Evolutionary conservation across 2,888 invertebrate genomes (phyloP), one percentile per base, ranked within the genome.

Genomic region (Diogma glabrata): DNA sequence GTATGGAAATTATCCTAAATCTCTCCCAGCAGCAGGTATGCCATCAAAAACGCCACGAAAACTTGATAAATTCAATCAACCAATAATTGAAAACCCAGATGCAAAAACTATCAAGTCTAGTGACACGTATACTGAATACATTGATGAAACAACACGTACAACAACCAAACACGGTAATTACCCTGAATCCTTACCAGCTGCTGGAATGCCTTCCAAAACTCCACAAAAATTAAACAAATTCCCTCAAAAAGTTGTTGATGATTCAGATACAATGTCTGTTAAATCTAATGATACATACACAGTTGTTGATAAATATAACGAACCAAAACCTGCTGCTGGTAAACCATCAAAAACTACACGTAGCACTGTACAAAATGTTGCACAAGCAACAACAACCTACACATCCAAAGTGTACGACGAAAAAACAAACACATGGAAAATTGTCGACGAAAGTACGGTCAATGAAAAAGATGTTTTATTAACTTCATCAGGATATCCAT

Each of bases 401-500:
- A 58, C 58, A 36, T 55, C 57, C 5, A 57, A 58, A 50, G 54
- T 56, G 19, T 58, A 54, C 50, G 57, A 57, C 40, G 57, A 56
- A 47, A 56, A 57, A 52, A 55, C 58, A 12, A 57, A 58, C 19
- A 54, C 55, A 48, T 58, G 58, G 58, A 55, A 53, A 50, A 51
- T 57, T 28, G 54, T 58, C 46, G 57, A 58, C 43, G 57, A 57
- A 49, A 54, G 57, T 30, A 53, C 53, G 12, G 55, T 56, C 7
- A 57, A 55, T 52, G 56, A 57, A 50, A 56, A 54, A 19, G 56
- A 56, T 53, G 26, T 43, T 23, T 48, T 50, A 23, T 46, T 53
- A 20, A 49, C 53, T 38, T 20, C 52, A 36, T 26, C 22, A 16
- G 36, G 49, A 23, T n/a, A n/a, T n/a, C n/a, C n/a, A n/a, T n/a